Base-by-base conservation (phyloP, 2,888 invertebrate genomes). In the Fissipunctia ypsillon region DNA sequence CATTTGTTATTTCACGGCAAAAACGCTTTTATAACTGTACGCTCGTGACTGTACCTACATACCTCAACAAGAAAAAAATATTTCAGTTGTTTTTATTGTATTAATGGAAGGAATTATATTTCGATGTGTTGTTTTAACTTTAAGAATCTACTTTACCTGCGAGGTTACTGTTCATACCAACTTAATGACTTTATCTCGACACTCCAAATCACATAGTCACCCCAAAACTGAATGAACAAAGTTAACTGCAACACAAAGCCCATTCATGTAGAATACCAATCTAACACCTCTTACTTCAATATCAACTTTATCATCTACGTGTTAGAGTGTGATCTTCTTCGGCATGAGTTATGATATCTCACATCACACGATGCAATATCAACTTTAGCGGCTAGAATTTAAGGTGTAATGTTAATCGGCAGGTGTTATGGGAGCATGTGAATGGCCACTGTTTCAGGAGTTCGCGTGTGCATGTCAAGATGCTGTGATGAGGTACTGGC, bases 221-320 rank as follows among this genome's bases (percentile, higher is more conserved):
- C 69, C 65, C 69, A 81, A 71, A 61, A 25, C 73, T 85, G 81
- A 88, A 88, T 86, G 89, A 88, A 88, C 85, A 87, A 87, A 86
- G 84, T 85, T 80, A 86, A 86, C 78, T 81, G 81, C 76, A 87
- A 16, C 43, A 83, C 83, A 85, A 82, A 83, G 84, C 68, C 69
- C 86, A 88, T 88, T 88, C 87, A 88, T 86, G 69, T 83, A 81
- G 63, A 84, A 85, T 84, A 85, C 84, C 73, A 80, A 85, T 78
- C n/a, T 76, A 12, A 41, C 28, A 78, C 70, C 45, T 59, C 22
- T 35, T 50, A 68, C 28, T 61, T 14, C 16, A 75, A 52, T 38
- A 48, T 63, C 9, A 75, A 67, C 77, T 50, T 52, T 80, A 54
- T 59, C 0, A 0, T 10, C 0, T 6, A 31, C 2, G 0, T 0